Base-by-base conservation (phyloP, 2,888 invertebrate species). In the Cheilosia pagana region DNA sequence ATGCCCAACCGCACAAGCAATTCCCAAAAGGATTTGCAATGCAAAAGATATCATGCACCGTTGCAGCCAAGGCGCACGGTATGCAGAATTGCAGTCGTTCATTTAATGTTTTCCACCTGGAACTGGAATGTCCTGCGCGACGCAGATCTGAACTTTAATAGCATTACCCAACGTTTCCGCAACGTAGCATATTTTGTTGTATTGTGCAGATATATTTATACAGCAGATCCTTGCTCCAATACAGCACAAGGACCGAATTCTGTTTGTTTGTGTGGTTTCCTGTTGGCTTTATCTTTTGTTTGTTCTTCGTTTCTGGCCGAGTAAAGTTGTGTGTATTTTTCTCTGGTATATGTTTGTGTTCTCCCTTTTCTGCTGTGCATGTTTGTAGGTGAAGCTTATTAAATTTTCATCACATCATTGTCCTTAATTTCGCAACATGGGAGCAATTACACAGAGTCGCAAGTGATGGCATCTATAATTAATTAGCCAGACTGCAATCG, bases 381-480 rank as follows among this genome's bases (percentile, higher is more conserved):
- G 63, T 83, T 83, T 83, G 74, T 83, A 83, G 83, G 83, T 83
- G 83, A 83, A 83, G 79, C 83, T 83, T 83, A 79, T 83, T 79
- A 83, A 83, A 79, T 83, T 79, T 83, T 83, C 74, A 79, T 21
- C 45, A 43, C 53, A 53, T 48, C 70, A 79, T 65, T 83, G 83
- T 83, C 63, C 79, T 65, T 45, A 68, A 63, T 72, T 82, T 41
- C 48, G 77, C 45, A 41, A 59, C 59, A 70, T 31, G 48, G 50
- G 63, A 50, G 52, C 68, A 48, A 71, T 60, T 65, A 78, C 72
- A 45, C 78, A 63, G 19, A 8, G 3, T 35, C 35, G 12, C 35
- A 12, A 72, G 41, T 41, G 77, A 77, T 52, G 39, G 19, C 43
- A 79, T 83, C 21, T 39, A 83, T 83, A 79, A 83, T 83, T 79